Evolutionary conservation across 2,888 invertebrate species (phyloP).

Genomic region (Tetramorium bicarinatum): DNA sequence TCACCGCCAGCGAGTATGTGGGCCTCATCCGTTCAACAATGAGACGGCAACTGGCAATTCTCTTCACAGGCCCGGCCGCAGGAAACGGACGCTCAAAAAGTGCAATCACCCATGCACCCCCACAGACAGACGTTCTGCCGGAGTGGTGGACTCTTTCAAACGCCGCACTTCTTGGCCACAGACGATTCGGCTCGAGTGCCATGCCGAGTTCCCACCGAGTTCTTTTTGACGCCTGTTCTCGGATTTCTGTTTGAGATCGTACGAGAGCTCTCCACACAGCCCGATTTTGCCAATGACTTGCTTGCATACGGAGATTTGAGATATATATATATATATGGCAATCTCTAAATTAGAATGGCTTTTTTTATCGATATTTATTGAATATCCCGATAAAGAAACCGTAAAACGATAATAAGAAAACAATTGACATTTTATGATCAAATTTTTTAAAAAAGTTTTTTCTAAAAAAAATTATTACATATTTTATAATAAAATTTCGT

Average conservation of each 20-base stretch:
- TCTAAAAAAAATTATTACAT: background rate
- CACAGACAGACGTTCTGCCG: conserved; percentile 65
- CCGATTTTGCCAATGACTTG: conserved; percentile 11
- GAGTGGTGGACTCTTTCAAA: conserved; percentile 79
- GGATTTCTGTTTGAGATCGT: conserved; percentile 31
- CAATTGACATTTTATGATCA: background rate
- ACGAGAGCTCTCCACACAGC: conserved; percentile 4
- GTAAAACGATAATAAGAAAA: background rate
- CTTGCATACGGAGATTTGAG: background rate
- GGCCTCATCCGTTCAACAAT: conserved; percentile 82
- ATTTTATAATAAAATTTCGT: background rate
- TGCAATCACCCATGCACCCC: conserved; percentile 75
- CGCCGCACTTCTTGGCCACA: conserved; percentile 63
- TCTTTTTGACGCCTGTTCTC: conserved; percentile 54
- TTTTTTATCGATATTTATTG: background rate
- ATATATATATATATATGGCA: background rate
- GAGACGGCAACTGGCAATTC: conserved; percentile 80
- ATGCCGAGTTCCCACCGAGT: conserved; percentile 42
- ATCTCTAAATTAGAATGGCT: background rate
- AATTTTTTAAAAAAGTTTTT: background rate
- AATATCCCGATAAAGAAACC: background rate
- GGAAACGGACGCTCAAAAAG: conserved; percentile 82
- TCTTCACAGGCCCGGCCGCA: conserved; percentile 79
- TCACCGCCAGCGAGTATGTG: conserved; percentile 69
- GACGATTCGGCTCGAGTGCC: conserved; percentile 50